Base-by-base conservation (phyloP, 1,140 invertebrate genomes). In the Nilaparvata lugens region DNA sequence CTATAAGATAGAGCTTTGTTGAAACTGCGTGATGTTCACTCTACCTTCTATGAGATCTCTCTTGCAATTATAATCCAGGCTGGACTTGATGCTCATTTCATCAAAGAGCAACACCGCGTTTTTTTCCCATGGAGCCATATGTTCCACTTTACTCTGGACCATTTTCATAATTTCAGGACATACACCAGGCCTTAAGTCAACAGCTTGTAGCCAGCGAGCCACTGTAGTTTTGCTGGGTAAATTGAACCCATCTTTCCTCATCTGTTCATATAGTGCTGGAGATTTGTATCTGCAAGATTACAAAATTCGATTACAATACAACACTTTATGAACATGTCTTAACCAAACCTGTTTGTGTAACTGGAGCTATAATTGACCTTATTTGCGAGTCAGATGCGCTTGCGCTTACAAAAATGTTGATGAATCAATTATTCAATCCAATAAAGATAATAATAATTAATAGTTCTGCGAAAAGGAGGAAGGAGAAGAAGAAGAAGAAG, bases 21-120 rank as follows among this genome's bases (percentile, higher is more conserved):
- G 19, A 13, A 13, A 51, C 3, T 7, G 13, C 14, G 24, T 21
- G 16, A 31, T 18, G 13, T 52, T 28, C 4, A 23, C 23, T 2
- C 3, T 53, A 53, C 58, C 58, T 53, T 60, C 58, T 24, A 55
- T n/a, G 13, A 60, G 45, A 42, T 60, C 58, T 19, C 35, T 56
- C 23, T 56, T 53, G 19, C 21, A 55, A 35, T 60, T 54, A 56
- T 60, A 60, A 5, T 54, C 52, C 16, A 60, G 58, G 16, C 54
- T 42, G 5, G 31, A 19, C n/a, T 59, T 59, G 2, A 59, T 59
- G 31, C 31, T 31, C 58, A 60, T 60, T 23, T 60, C 21, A 56
- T 60, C 58, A 28, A 60, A 60, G 16, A 55, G 3, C 13, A 57
- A 18, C 4, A 60, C 58, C 18, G 40, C 42, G 9, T 60, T 35